phyloP scores from a whole-genome alignment of 2,888 invertebrate genomes.

The Athalia cordata region DNA sequence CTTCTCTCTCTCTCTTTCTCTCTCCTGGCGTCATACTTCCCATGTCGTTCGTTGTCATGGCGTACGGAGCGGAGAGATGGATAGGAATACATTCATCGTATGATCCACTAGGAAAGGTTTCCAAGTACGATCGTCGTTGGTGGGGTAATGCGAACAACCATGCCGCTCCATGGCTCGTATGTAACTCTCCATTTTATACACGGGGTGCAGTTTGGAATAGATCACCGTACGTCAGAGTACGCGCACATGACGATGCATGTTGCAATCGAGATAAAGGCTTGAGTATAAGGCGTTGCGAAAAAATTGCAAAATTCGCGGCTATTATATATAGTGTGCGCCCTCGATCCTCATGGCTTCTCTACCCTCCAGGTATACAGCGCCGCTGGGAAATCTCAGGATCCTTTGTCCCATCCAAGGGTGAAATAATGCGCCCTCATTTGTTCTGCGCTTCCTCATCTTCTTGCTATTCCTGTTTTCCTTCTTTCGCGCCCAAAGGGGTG shows the following conservation, averaged over 20 bases:
- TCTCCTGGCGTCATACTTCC: background rate
- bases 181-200: no score
- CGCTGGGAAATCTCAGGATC: slow-evolving; percentile 14
- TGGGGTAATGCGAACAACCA: no score
- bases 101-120: no score
- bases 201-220: no score
- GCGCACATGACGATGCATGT: no score
- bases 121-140: no score
- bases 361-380: slow-evolving; percentile 11
- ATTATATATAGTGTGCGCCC: background rate
- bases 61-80: background rate
- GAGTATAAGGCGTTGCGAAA: background rate
- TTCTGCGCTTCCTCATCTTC: background rate
- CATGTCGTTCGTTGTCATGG: background rate
- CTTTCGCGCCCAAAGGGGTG: no score
- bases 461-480: no score
- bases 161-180: no score
- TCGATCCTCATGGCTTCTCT: background rate
- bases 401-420: slow-evolving; percentile 17
- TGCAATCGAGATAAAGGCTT: no score
- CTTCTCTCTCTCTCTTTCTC: slow-evolving; percentile 17
- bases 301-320: background rate
- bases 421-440: background rate
- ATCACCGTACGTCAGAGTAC: no score
- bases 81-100: background rate